These are phyloP conservation scores for Ormyrus rosae DNA, from an alignment of 2,888 invertebrate species.

Conservation along the genomic window DNA sequence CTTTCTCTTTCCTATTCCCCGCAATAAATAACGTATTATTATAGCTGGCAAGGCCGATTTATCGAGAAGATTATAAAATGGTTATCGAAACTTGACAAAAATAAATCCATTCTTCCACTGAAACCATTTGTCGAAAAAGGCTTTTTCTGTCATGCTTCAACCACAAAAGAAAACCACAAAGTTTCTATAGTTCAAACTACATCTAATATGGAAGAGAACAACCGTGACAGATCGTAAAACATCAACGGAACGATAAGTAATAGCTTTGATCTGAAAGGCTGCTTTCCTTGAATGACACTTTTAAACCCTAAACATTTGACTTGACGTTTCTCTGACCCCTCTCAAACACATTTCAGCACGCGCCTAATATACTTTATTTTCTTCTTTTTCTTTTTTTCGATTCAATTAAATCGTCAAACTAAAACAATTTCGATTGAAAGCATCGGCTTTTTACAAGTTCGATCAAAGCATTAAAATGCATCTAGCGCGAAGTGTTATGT, in stretches of 20 bases:
- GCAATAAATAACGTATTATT: not conserved
- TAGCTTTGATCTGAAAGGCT: not conserved
- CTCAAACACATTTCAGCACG: slow-evolving; percentile 53
- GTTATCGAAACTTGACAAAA: slow-evolving; percentile 26
- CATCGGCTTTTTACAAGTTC: no score
- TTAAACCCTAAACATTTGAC: not conserved
- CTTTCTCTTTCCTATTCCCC: slow-evolving; percentile 87
- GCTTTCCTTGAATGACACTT: slow-evolving; percentile 17
- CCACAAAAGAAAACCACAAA: slow-evolving; percentile 30
- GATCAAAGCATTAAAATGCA: no score
- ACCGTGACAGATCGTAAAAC: slow-evolving; percentile 1
- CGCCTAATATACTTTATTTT: slow-evolving; percentile 22
- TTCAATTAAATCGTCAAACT: no score
- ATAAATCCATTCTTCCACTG: no score
- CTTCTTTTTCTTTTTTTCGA: no score
- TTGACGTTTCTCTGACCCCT: slow-evolving; percentile 30
- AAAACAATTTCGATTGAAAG: no score
- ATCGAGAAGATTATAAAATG: not conserved
- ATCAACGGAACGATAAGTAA: not conserved
- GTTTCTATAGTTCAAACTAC: slow-evolving; percentile 34
- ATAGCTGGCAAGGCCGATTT: not conserved
- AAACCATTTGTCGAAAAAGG: not conserved
- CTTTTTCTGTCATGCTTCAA: slow-evolving; percentile 40
- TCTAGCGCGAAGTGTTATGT: no score
- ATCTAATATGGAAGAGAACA: slow-evolving; percentile 25